Percentiles rank a stretch among this genome's conserved stretches.
Conservation (phyloP, 2,888 invertebrate species). For the Synanthedon andrenaeformis region DNA sequence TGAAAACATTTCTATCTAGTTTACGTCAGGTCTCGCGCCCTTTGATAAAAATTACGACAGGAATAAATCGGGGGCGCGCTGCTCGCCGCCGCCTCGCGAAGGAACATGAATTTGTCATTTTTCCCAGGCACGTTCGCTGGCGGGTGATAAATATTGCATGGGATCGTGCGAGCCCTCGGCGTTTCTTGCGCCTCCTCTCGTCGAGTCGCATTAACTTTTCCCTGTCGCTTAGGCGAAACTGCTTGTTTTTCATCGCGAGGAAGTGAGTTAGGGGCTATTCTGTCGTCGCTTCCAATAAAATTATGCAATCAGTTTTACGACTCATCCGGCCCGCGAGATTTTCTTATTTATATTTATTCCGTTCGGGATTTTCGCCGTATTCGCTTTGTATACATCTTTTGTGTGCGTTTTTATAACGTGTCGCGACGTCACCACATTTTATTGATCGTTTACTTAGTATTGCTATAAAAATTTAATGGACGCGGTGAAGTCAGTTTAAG, state of each 20-base stretch:
- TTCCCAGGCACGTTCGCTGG: conserved; percentile 63
- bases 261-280: conserved; percentile 49
- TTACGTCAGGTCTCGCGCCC: conserved; percentile 49
- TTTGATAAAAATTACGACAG: conserved; percentile 62
- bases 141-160: conserved; percentile 68
- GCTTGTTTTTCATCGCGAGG: conserved; percentile 53
- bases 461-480: background rate
- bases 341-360: conserved; percentile 31
- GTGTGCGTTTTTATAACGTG: background rate
- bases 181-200: conserved; percentile 33
- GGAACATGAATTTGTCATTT: conserved; percentile 69
- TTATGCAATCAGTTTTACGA: conserved; percentile 63
- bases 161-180: conserved; percentile 36
- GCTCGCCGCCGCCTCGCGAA: conserved; percentile 28
- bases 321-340: conserved; percentile 43
- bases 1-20: conserved; percentile 64
- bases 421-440: background rate
- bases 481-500: background rate
- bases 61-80: conserved; percentile 52
- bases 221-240: conserved; percentile 40
- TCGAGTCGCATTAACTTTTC: conserved; percentile 44
- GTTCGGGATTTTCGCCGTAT: conserved; percentile 15
- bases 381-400: conserved; percentile 7
- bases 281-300: conserved; percentile 58
- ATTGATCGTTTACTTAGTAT: too few relatives aligned